Conservation (phyloP, 1,140 invertebrate species). For the Hyles vespertilio region DNA sequence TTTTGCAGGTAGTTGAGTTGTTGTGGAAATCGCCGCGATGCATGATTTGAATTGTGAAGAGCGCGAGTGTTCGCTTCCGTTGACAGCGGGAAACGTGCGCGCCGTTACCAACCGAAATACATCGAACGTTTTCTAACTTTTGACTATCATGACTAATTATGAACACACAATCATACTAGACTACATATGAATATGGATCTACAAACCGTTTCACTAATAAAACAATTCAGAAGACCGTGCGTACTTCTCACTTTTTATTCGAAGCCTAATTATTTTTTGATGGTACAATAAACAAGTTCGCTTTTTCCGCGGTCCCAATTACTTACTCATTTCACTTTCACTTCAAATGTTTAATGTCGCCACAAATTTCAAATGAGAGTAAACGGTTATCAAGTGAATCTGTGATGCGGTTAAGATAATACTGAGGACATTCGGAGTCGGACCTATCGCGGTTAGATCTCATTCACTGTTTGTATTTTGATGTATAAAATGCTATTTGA, state of each 20-base stretch:
- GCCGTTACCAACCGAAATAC: conserved; percentile 27
- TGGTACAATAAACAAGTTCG: conserved; percentile 7
- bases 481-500: too few species aligned
- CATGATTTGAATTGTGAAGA: conserved; percentile 40
- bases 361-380: conserved; percentile 4
- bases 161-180: too few species aligned
- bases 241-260: conserved; percentile 1
- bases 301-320: conserved; percentile 16
- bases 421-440: too few species aligned
- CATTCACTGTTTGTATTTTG: too few species aligned
- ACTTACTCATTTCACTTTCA: conserved; percentile 18
- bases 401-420: too few species aligned
- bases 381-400: neutral
- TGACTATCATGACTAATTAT: too few species aligned
- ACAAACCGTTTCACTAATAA: neutral
- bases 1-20: neutral
- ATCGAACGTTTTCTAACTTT: conserved; percentile 9
- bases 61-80: conserved; percentile 31
- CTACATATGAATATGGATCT: too few species aligned
- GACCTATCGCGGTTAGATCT: too few species aligned
- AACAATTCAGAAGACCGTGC: neutral
- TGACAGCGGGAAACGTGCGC: conserved; percentile 27
- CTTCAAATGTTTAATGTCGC: conserved; percentile 8
- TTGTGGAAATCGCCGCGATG: conserved; percentile 12
- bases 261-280: conserved; percentile 6